Percentiles rank a stretch among this genome's conserved stretches.
phyloP scores from a whole-genome alignment of 2,888 invertebrate species.

The Chironomus tentans region DNA sequence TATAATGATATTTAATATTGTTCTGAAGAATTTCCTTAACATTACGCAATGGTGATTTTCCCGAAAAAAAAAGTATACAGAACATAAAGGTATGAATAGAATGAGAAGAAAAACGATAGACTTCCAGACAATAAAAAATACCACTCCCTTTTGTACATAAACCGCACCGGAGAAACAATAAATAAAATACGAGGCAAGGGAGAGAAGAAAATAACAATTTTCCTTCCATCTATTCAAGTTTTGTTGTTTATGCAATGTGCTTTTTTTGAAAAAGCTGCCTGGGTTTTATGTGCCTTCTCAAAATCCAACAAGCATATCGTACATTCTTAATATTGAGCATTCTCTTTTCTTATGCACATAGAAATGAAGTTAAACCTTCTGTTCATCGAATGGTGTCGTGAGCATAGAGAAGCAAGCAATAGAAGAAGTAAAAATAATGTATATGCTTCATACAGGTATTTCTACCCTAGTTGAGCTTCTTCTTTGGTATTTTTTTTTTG shows the following conservation, averaged over 20 bases:
- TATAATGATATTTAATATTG: neutral
- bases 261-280: neutral
- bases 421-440: neutral
- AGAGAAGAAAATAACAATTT: neutral
- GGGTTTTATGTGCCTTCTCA: too few relatives aligned
- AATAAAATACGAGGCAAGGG: neutral
- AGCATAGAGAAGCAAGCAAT: neutral
- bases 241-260: neutral
- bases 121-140: neutral
- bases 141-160: neutral
- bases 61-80: neutral
- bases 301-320: too few relatives aligned
- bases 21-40: neutral
- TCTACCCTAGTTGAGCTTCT: neutral
- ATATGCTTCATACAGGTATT: neutral
- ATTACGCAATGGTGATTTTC: neutral
- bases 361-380: neutral
- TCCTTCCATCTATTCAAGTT: neutral
- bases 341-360: neutral
- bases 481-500: too few relatives aligned
- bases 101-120: neutral
- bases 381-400: neutral
- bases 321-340: neutral
- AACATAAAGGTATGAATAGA: neutral
- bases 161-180: neutral